Base-by-base conservation (phyloP, 2,888 invertebrate genomes). In the Helleia helle region DNA sequence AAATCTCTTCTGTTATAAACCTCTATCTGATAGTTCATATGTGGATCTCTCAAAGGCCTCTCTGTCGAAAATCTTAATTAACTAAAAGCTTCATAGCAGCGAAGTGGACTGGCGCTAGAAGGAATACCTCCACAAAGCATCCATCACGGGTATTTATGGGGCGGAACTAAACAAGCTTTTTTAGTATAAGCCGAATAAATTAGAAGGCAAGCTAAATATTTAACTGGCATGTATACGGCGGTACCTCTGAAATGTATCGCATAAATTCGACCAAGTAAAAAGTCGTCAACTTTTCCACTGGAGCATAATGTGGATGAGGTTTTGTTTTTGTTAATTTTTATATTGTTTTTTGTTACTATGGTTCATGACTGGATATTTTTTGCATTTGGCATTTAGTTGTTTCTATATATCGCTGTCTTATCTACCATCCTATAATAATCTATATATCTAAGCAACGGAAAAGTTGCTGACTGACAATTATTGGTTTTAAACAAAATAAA, bases 231-330 rank as follows among this genome's bases (percentile, higher is more conserved):
- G 75, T 77, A 71, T 75, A 75, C 72, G 73, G 67, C 62, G 59
- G 63, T 64, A 69, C 68, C 73, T 71, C 65, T 70, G 70, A 79
- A 77, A 77, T 76, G 75, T 74, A 73, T 73, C 75, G 79, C 74
- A 76, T 79, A 76, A 77, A 76, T 72, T 73, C 65, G 65, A 61
- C 64, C 67, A 70, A 72, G 75, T 75, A 76, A 77, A 77, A 77
- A 76, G 66, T 77, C 73, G 71, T 74, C 75, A 74, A 72, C 70
- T 71, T 63, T 52, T 50, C 18, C 43, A 42, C 47, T 41, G 44
- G 40, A 44, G 49, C n/a, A 7, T 24, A 38, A 18, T 42, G 17
- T 50, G 50, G 51, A 49, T 46, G 31, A 7, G 46, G 36, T n/a
- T n/a, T n/a, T n/a, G n/a, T n/a, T n/a, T n/a, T n/a, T n/a, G n/a